Evolutionary conservation across 2,113 vertebrate genomes (phyloP).

Genomic region (Panthera leo): DNA sequence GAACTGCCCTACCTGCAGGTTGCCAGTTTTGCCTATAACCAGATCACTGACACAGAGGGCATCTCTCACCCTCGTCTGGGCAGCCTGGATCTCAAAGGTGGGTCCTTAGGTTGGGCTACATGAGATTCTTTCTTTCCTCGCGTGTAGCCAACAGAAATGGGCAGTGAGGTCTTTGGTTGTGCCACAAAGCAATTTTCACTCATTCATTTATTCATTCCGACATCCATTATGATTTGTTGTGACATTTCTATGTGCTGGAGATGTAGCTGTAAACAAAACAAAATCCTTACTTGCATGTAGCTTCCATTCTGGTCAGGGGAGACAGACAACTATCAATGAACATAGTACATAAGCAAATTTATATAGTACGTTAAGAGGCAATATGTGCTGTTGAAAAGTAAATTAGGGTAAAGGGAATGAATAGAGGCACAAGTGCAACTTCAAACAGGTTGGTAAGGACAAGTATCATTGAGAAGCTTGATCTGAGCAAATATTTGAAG

Average conservation of each 20-base stretch:
- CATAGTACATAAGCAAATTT: neutral
- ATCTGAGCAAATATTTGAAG: neutral
- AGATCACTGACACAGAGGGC: constrained; percentile 85
- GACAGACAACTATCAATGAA: neutral
- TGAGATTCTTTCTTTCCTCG: neutral
- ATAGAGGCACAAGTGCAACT: neutral
- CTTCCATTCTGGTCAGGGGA: neutral
- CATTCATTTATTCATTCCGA: neutral
- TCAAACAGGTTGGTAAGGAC: neutral
- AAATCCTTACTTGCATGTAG: neutral
- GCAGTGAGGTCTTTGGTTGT: neutral
- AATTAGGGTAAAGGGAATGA: neutral
- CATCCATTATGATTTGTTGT: neutral
- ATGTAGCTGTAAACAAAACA: neutral
- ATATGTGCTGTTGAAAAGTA: neutral
- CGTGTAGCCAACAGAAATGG: neutral
- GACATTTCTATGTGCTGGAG: neutral
- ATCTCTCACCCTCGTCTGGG: constrained; percentile 88
- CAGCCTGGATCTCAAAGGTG: constrained; percentile 92
- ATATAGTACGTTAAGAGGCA: neutral
- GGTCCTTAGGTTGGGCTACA: constrained; percentile 12
- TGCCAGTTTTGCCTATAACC: constrained; percentile 91
- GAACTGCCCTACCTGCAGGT: constrained; percentile 92
- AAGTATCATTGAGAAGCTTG: neutral
- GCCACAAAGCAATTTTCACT: neutral